Base-by-base conservation (phyloP, 2,113 vertebrate species). In the Fukomys damarensis region DNA sequence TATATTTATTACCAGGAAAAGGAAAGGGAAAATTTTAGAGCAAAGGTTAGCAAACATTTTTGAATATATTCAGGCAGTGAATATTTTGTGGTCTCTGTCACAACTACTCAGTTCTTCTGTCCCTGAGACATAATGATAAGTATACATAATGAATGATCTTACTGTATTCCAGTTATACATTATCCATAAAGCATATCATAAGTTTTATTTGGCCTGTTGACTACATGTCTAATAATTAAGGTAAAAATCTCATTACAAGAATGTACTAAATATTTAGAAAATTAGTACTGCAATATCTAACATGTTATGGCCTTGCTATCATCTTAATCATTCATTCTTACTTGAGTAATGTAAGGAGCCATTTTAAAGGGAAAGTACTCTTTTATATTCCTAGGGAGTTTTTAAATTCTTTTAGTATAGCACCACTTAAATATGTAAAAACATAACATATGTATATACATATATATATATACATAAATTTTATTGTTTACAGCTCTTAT, bases 281-380 rank as follows among this genome's bases (percentile, higher is more conserved):
- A 81, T 30, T 16, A 35, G 10, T 0, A 58, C 9, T 81, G 59
- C 28, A 82, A 13, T 59, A 14, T 66, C 82, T 82, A 72, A 32
- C 26, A 82, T 76, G 38, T 43, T 43, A 86, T 87, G 30, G 26
- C 32, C 32, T 86, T 86, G 43, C 41, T 76, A 13, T 96, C 41
- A 76, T 52, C 66, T 81, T 91, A 86, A 43, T 81, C 24, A 90
- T 59, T 90, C n/a, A 82, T 86, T 94, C 58, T 66, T 65, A 81
- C 13, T 46, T 94, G 49, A 52, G 10, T 86, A 49, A 86, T 28
- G 8, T 30, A 65, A 65, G 43, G 43, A 77, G 49, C 12, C 43
- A 89, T 35, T 89, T 92, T 93, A 30, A 93, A 86, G 20, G 19
- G 13, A 96, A 96, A 72, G 5, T 38, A 46, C 13, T 72, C 5